These are phyloP conservation scores for Nothoprocta pentlandii DNA, from an alignment of 2,113 vertebrate genomes.

Conservation along the genomic window DNA sequence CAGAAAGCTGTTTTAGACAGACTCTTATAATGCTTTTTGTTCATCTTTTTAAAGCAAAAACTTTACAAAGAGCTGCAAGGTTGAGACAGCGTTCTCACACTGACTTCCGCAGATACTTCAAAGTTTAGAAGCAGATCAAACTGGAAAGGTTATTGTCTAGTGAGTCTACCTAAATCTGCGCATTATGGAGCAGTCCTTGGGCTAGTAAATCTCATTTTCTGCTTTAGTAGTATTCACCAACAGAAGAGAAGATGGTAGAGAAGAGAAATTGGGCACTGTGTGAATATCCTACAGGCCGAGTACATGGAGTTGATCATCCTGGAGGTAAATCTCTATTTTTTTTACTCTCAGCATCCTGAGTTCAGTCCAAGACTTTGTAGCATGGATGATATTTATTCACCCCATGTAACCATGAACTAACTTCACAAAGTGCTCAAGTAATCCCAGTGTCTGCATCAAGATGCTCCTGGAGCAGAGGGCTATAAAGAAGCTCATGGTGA, in stretches of 20 bases:
- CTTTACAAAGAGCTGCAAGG: background rate
- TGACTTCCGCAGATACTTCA: background rate
- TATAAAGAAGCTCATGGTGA: background rate
- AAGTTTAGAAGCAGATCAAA: background rate
- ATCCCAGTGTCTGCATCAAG: background rate
- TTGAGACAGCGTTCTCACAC: conserved; percentile 15
- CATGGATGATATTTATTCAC: background rate
- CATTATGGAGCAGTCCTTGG: background rate
- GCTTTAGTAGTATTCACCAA: background rate
- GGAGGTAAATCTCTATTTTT: background rate
- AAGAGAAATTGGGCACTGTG: background rate
- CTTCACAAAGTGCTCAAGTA: background rate
- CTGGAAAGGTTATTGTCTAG: background rate
- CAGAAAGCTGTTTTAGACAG: background rate
- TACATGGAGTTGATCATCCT: background rate
- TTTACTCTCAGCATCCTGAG: rapidly evolving
- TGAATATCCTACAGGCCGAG: background rate
- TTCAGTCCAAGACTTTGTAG: background rate
- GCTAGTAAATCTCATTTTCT: background rate
- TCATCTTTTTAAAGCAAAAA: background rate
- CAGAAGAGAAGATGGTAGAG: background rate
- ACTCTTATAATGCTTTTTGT: background rate
- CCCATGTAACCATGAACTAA: rapidly evolving
- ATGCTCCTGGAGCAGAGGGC: background rate
- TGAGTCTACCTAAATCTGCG: background rate